Base-by-base conservation (phyloP, 2,888 invertebrate genomes). In the Protophormia terraenovae region DNA sequence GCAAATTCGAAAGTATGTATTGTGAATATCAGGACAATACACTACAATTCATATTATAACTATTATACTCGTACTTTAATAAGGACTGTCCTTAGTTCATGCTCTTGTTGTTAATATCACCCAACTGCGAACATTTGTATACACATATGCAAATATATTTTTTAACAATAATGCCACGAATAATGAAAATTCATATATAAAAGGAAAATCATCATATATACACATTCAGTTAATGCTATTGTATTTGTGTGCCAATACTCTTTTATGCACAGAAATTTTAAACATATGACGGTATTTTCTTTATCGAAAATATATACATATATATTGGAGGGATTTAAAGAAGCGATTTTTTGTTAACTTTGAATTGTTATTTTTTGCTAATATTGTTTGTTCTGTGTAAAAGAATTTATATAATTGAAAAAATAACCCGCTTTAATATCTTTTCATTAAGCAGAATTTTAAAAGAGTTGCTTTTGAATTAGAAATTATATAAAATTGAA, bases 171-270 rank as follows among this genome's bases (percentile, higher is more conserved):
- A 73, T 62, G 32, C 16, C 22, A 62, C 16, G 7, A 50, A 73
- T 47, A 60, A 35, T 62, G 24, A 47, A 75, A 62, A 50, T 72
- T 12, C 29, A 38, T 12, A 72, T 27, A 41, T 35, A 32, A 55
- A 14, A 41, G 3, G n/a, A 38, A 55, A 72, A 32, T 16, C 32
- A 29, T 58, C 41, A 41, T 4, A 41, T n/a, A 1, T 58, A 16
- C 32, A 58, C 10, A 16, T 24, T 35, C 10, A 35, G 4, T 53
- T 55, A 55, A 55, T 5, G 19, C 10, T 7, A 47, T 38, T 62
- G 24, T 8, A 24, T 22, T 45, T 16, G 16, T 45, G n/a, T 66
- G 27, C n/a, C 12, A 22, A 16, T 16, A 10, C 12, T 16, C 27
- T n/a, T n/a, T n/a, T n/a, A 12, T 6, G 12, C n/a, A 47, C 3